phyloP scores from a whole-genome alignment of 2,797 vertebrate species.

The Chiroxiphia lanceolata region DNA sequence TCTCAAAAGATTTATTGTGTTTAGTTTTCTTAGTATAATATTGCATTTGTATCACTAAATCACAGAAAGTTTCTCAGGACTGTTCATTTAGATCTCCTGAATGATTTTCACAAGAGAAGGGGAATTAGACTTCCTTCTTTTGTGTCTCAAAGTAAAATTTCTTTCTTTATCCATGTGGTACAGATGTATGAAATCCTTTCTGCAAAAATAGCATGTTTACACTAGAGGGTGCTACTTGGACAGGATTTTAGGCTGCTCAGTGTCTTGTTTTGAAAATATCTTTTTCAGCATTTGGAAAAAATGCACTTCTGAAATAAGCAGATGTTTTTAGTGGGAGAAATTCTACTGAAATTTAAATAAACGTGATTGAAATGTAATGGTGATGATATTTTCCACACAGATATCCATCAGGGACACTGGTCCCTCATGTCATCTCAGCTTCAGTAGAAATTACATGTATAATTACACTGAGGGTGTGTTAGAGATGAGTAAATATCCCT shows the following conservation, averaged over 20 bases:
- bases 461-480: background rate
- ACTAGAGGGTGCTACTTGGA: slow-evolving; percentile 35
- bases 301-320: background rate
- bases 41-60: background rate
- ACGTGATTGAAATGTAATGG: background rate
- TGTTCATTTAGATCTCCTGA: background rate
- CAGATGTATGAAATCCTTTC: background rate
- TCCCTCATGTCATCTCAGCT: background rate
- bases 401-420: background rate
- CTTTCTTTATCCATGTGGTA: background rate
- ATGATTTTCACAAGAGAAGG: background rate
- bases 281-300: background rate
- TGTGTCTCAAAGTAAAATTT: background rate
- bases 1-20: background rate
- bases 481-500: background rate
- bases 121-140: background rate
- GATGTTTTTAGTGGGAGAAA: background rate
- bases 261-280: background rate
- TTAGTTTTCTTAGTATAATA: background rate
- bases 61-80: background rate
- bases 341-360: background rate
- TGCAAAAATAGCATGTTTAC: background rate
- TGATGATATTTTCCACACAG: background rate
- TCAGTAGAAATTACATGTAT: background rate
- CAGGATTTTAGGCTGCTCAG: background rate